Percentiles rank a stretch among this genome's conserved stretches.
These are phyloP conservation scores for Sylvilagus floridanus DNA, from an alignment of 2,797 vertebrate species.

Conservation along the genomic window DNA sequence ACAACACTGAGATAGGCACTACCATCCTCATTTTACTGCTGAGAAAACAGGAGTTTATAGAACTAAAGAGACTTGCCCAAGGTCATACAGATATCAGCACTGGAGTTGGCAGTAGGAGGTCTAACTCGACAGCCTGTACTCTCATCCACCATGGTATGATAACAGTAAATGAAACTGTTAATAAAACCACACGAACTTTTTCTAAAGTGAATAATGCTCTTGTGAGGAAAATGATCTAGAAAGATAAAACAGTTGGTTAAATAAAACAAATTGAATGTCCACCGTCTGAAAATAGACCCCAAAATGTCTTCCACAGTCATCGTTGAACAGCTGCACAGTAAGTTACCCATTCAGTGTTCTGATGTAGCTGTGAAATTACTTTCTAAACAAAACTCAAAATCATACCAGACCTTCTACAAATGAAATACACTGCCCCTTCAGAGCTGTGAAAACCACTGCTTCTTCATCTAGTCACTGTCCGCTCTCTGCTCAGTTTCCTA, in stretches of 20 bases:
- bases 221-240: conserved; percentile 57
- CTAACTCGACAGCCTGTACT: conserved; percentile 18
- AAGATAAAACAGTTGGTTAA: conserved; percentile 55
- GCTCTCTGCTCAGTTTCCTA: conserved; percentile 69
- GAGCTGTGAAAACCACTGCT: conserved; percentile 59
- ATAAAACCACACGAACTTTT: conserved; percentile 44
- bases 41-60: conserved; percentile 40
- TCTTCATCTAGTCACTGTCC: conserved; percentile 57
- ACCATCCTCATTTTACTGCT: conserved; percentile 46
- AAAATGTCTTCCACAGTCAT: neutral
- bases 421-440: conserved; percentile 47
- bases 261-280: conserved; percentile 40
- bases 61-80: conserved; percentile 61
- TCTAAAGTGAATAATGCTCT: conserved; percentile 49
- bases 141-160: conserved; percentile 2
- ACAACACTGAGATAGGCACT: neutral
- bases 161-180: conserved; percentile 55
- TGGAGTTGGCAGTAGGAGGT: neutral
- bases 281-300: conserved; percentile 28
- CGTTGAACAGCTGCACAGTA: neutral
- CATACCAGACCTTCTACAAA: conserved; percentile 39
- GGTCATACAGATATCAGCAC: neutral
- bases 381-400: conserved; percentile 65
- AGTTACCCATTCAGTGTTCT: conserved; percentile 37
- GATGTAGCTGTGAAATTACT: conserved; percentile 29